Evolutionary conservation across 2,888 invertebrate genomes (phyloP), one percentile per base, ranked within the genome.

Genomic region (Cyaniris semiargus): DNA sequence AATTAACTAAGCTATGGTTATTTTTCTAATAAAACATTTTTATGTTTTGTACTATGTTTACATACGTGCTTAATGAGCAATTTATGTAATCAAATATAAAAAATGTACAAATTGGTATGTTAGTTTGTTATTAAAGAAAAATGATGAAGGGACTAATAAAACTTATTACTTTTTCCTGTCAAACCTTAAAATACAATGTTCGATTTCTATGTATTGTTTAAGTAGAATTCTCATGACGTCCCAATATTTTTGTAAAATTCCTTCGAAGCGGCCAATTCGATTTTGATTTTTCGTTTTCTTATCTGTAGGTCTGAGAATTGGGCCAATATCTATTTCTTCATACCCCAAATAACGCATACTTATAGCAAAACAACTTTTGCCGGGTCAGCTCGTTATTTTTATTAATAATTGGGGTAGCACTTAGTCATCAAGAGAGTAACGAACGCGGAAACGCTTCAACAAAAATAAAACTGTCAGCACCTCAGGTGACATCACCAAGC

Each of bases 391-490:
- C 18, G 18, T 53, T 18, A 66, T 31, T 66, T 6, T 27, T 23
- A 66, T 66, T 27, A 66, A 66, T 66, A 5, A 66, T 48, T 71
- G 18, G 56, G 23, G 66, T 70, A 53, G 70, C 76, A 53, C 75
- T 78, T 77, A 79, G 66, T 76, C 79, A 79, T 76, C 60, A 34
- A 60, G n/a, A 53, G 72, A 58, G 44, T 58, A 75, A 77, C 56
- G 70, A 66, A 78, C 77, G 66, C 79, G 79, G 78, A 79, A 79
- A 71, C 79, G 76, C 72, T 75, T 70, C 76, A 76, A 76, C 77
- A 66, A 56, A 75, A 75, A 76, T 77, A 77, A 78, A 78, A 79
- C 76, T 77, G 79, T 79, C 79, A 77, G 53, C 75, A 15, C 56
- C 10, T 38, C 34, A 56, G n/a, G 70, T 71, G 76, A 76, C 34